phyloP scores from a whole-genome alignment of 92 coral and sea anemone species.

The Phenganax subtilis region DNA sequence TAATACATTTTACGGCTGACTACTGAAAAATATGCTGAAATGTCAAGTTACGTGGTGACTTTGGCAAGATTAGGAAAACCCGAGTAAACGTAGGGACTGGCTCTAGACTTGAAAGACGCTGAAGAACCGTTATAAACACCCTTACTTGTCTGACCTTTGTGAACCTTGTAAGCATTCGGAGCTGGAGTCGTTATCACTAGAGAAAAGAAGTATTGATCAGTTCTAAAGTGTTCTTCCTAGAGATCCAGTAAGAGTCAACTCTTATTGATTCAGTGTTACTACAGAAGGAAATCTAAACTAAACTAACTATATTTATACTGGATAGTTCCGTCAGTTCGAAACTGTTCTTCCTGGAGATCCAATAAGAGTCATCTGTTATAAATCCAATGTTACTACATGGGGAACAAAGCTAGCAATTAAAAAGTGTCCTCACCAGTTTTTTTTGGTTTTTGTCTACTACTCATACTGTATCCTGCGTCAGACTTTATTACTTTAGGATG shows the following conservation, averaged over 20 bases:
- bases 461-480: conserved; percentile 40
- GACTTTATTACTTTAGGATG: conserved; percentile 17
- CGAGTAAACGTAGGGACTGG: conserved; percentile 47
- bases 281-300: neutral
- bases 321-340: neutral
- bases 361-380: too few relatives aligned
- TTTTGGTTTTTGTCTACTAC: conserved; percentile 36
- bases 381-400: neutral
- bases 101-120: conserved; percentile 45
- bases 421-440: conserved; percentile 23
- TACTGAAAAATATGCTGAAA: too few relatives aligned
- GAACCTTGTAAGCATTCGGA: conserved; percentile 44
- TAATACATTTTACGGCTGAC: too few relatives aligned
- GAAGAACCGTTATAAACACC: conserved; percentile 40
- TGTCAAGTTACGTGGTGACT: conserved; percentile 7
- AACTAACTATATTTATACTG: neutral
- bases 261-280: too few relatives aligned
- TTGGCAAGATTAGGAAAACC: conserved; percentile 37
- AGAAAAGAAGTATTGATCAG: neutral
- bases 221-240: conserved; percentile 6
- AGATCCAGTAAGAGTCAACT: neutral
- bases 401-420: neutral
- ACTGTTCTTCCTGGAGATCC: too few relatives aligned
- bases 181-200: conserved; percentile 39
- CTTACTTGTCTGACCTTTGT: conserved; percentile 45